These are phyloP conservation scores for Marmota monax DNA, from an alignment of 2,113 vertebrate species.

Conservation along the genomic window DNA sequence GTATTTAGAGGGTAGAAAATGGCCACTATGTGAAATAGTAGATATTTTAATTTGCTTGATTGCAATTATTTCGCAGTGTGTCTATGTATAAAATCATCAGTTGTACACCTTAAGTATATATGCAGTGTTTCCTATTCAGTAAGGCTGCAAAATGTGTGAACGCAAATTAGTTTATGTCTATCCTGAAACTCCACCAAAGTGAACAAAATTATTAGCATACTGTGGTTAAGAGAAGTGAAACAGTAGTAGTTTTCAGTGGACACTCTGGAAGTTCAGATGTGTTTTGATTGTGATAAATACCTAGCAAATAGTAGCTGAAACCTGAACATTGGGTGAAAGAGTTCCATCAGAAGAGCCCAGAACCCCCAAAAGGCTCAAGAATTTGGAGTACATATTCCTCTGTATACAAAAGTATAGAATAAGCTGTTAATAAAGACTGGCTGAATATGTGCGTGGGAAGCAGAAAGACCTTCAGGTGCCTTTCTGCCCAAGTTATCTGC, in stretches of 20 bases:
- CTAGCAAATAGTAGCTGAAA: background rate
- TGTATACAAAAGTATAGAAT: background rate
- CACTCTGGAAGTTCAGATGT: background rate
- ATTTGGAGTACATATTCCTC: rapidly evolving
- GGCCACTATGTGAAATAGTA: background rate
- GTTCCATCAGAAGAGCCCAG: too few species aligned
- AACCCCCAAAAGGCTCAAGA: background rate
- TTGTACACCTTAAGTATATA: background rate
- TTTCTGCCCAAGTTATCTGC: background rate
- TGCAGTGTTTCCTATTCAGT: background rate
- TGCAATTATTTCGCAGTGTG: background rate
- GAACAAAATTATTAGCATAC: background rate
- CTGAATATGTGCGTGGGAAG: rapidly evolving
- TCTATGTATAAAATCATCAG: background rate
- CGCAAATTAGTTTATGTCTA: background rate
- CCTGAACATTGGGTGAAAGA: background rate
- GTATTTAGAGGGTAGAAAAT: background rate
- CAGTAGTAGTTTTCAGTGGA: background rate
- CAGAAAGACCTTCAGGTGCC: background rate
- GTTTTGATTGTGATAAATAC: background rate
- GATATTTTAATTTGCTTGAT: background rate
- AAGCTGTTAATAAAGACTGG: background rate
- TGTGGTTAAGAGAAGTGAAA: background rate
- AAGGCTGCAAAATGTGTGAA: background rate
- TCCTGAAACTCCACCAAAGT: background rate